A percentile compares a stretch with the other conserved stretches of the same genome.
Conservation (phyloP, 2,113 vertebrate genomes). For the Callocephalon fimbriatum region DNA sequence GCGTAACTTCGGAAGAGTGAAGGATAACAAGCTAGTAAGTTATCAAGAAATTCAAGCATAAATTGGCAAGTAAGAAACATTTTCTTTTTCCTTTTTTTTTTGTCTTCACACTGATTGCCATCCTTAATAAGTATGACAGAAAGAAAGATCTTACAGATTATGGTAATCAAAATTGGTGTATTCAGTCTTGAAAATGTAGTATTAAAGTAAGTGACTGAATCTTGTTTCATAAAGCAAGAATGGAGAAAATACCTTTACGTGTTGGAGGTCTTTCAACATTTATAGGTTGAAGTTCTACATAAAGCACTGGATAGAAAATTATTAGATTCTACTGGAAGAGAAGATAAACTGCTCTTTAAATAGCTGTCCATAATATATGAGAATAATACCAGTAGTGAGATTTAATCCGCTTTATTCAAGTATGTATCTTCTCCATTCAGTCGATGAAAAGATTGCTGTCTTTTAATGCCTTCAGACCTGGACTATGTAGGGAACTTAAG, state of each 20-base stretch:
- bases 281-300: background rate
- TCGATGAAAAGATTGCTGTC: background rate
- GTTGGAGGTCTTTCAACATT: background rate
- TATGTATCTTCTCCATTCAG: background rate
- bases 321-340: background rate
- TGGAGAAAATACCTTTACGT: background rate
- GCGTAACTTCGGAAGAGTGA: background rate
- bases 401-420: background rate
- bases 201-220: background rate
- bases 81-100: background rate
- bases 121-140: background rate
- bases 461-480: background rate
- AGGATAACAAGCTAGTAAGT: background rate
- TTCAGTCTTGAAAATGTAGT: background rate
- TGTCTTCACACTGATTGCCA: background rate
- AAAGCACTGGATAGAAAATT: background rate
- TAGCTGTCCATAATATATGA: background rate
- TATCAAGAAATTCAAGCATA: background rate
- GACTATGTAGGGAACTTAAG: background rate
- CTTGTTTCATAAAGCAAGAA: background rate
- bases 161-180: background rate
- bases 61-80: background rate
- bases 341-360: background rate
- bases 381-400: background rate
- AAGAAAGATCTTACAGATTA: background rate